Base-by-base conservation (phyloP, 2,113 vertebrate species). In the Chauna torquata region DNA sequence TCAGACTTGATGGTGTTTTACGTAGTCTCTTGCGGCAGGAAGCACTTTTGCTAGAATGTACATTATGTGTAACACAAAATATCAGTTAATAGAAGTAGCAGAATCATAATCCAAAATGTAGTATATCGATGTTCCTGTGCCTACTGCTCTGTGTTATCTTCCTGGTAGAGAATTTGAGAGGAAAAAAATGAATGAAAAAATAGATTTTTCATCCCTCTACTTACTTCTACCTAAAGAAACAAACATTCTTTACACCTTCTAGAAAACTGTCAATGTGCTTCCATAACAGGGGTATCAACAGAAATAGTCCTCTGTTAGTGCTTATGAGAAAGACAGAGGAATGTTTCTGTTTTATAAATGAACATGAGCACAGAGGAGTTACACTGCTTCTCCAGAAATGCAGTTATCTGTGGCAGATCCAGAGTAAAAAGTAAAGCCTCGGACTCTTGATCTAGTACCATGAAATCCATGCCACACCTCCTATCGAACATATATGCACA, bases 361-460 rank as follows among this genome's bases (percentile, higher is more conserved):
- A 11, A 2, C 19, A 23, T 32, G 47, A 81, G 44, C 42, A 71
- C 25, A 44, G 32, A 85, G 24, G 40, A 66, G 7, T 4, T 61
- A 22, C 24, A 13, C 15, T 61, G 3, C 36, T 38, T 50, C 38
- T 69, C 25, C 79, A 49, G 34, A n/a, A 81, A 28, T 13, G 28
- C 2, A 5, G 1, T 17, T 45, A 49, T 38, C 27, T 64, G 12
- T 52, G 64, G 3, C 0, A 0, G 5, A 49, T 36, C 8, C 55
- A 28, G 54, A 64, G 20, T 0, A 52, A 34, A 84, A 94, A 76
- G 13, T 32, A 74, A 82, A 86, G 17, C 22, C 19, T 71, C 36
- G 70, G 24, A 40, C 28, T 8, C 12, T 76, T 81, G 9, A 2
- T 52, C 18, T 85, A 6, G 30, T 25, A 69, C 7, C n/a, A 34